Evolutionary conservation across 1,140 invertebrate species (phyloP), one percentile per base, ranked within the genome.

Genomic region (Diploscapter pachys): DNA sequence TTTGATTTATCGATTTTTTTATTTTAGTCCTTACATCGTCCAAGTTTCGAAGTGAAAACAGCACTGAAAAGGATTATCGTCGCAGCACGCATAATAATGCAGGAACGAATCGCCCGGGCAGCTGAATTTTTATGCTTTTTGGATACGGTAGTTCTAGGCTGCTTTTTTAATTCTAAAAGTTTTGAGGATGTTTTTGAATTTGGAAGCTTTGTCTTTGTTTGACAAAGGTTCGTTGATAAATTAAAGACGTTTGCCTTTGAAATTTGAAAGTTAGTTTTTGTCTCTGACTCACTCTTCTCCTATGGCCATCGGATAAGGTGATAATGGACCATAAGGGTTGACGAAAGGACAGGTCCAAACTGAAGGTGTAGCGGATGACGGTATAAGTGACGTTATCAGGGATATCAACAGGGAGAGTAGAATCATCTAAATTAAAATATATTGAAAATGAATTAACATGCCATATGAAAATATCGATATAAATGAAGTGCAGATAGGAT

Each of bases 1-100:
- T 67, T 67, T 53, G 48, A 53, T 31, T 11, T 67, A 52, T 67
- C n/a, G 11, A 52, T 62, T 31, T 3, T 31, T 13, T 9, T 50
- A 62, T 52, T 49, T 50, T 52, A 48, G 48, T 8, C 59, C 80
- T 81, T 62, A 83, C 82, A 85, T 80, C n/a, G 84, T 76, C 82
- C 82, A 83, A 5, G 79, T 78, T 63, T 83, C 83, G 59, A 83
- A 85, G 11, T 85, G 76, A 70, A 82, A 85, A 70, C 82, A 83
- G 64, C 82, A 83, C 63, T 84, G 81, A 71, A 85, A 83, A 6
- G 84, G 82, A 57, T 83, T 85, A 63, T 84, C 82, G 11, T 85
- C 83, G 68, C 82, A 83, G 61, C 82, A 83, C 0, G 76, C 78
- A 71, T 81, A 83, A 62, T 83, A 83, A 64, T 83, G 82, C 61